Evolutionary conservation across 1,140 invertebrate genomes (phyloP), one percentile per base, ranked within the genome.

Genomic region (Lasioglossum albipes): DNA sequence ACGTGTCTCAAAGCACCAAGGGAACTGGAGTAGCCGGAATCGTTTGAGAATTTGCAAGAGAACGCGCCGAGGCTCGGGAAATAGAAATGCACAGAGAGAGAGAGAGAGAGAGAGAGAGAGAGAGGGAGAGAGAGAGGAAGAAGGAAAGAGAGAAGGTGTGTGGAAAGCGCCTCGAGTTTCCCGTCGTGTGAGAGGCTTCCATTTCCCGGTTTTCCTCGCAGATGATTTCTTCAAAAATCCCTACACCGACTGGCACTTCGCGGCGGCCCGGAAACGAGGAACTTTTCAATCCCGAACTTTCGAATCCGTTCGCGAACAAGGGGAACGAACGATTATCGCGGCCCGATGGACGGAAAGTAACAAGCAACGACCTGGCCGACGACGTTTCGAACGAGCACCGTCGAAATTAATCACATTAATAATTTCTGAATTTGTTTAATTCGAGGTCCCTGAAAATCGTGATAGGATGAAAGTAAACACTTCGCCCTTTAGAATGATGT

Each of bases 361-460:
- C 31, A 41, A 65, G 62, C 7, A 2, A 7, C 16, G 57, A n/a
- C 1, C 16, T 10, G 13, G 52, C 52, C 5, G 52, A 16, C 0
- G 13, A 54, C n/a, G n/a, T 16, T 20, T 13, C 52, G 52, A 54
- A 20, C 52, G 52, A 18, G 16, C 13, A 6, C 16, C 1, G 0
- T 16, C 52, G 52, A 54, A 18, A 54, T 54, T 16, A 68, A 13
- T 12, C 16, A 45, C 65, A 59, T 67, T 57, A 67, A 74, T 67
- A 59, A 79, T 79, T 67, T 57, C 74, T 52, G 45, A 45, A 70
- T 27, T 12, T 20, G 52, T 66, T 74, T 61, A 49, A 36, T 3
- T 36, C 36, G 36, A 36, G 36, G 36, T 36, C 36, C 0, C 3
- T 36, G 36, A 36, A 36, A 36, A 36, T 36, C 36, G 1, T 36